A percentile compares a stretch with the other conserved stretches of the same genome.
Evolutionary conservation across 2,113 vertebrate genomes (phyloP).

Genomic region (Cyanoramphus novaezelandiae): DNA sequence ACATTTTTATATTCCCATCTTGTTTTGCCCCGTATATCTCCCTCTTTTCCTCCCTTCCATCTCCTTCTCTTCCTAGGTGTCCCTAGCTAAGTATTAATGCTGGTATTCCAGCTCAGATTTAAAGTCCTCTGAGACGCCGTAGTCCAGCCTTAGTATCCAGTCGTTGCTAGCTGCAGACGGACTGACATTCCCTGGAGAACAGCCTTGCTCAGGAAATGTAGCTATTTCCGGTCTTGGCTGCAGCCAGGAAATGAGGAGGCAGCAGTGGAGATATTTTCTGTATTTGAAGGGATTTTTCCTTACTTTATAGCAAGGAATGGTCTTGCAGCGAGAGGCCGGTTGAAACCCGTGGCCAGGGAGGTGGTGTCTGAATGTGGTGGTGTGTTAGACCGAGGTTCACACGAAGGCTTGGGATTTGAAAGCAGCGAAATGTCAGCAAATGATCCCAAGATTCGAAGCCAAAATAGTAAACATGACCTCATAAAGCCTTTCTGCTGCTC

Average conservation of each 20-base stretch:
- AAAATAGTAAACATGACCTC: neutral
- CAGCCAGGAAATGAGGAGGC: conserved; percentile 67
- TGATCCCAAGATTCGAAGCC: neutral
- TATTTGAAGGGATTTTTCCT: conserved; percentile 23
- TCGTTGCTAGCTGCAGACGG: neutral
- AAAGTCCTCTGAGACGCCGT: fast-evolving
- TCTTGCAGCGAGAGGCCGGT: neutral
- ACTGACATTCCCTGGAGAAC: conserved; percentile 37
- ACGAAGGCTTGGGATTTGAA: neutral
- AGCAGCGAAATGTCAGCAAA: neutral
- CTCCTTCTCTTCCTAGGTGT: neutral
- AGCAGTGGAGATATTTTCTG: conserved; percentile 30
- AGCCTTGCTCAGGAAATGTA: conserved; percentile 65
- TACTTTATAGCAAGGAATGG: neutral
- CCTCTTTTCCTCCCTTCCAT: neutral
- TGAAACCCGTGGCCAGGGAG: neutral
- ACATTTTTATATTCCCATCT: neutral
- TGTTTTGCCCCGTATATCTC: neutral
- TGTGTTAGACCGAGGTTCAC: neutral
- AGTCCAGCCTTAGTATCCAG: neutral
- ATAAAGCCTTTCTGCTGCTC: neutral
- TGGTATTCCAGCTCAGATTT: neutral
- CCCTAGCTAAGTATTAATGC: neutral
- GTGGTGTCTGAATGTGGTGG: neutral
- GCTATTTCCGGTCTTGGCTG: conserved; percentile 58